Conservation (phyloP, 2,797 vertebrate species). For the Platalea minor region DNA sequence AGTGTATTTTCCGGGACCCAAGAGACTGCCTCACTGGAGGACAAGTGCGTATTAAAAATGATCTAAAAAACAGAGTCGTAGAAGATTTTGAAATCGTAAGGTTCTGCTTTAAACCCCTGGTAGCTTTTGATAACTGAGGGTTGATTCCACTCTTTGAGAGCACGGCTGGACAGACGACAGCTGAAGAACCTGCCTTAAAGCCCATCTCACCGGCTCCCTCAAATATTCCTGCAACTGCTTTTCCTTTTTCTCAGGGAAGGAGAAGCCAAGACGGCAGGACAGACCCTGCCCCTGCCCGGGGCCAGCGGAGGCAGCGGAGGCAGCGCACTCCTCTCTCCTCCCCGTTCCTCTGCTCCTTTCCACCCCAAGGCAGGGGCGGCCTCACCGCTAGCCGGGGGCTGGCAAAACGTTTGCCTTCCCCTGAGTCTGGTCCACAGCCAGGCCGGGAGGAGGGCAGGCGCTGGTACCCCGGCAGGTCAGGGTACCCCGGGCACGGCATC, state of each 20-base stretch:
- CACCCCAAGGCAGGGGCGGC: background rate
- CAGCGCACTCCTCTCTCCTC: background rate
- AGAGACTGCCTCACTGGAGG: background rate
- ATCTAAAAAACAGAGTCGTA: background rate
- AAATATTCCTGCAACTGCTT: background rate
- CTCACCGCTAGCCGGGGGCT: background rate
- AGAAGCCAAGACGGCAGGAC: background rate
- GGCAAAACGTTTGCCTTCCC: background rate
- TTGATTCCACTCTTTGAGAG: background rate
- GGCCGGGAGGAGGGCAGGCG: background rate
- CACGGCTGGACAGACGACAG: accelerated
- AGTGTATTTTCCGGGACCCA: background rate
- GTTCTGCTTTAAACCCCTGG: background rate
- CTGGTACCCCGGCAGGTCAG: background rate
- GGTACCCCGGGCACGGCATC: background rate
- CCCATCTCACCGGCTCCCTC: background rate
- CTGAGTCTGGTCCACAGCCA: background rate
- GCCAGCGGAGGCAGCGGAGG: background rate
- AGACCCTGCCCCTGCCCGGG: background rate
- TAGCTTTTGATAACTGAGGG: background rate
- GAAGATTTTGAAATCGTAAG: background rate
- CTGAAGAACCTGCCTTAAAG: background rate
- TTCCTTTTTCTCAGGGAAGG: background rate
- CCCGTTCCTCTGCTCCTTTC: background rate
- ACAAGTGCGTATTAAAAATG: background rate